A percentile compares a stretch with the other conserved stretches of the same genome.
Conservation (phyloP, 2,797 vertebrate species). For the Girardinus metallicus region DNA sequence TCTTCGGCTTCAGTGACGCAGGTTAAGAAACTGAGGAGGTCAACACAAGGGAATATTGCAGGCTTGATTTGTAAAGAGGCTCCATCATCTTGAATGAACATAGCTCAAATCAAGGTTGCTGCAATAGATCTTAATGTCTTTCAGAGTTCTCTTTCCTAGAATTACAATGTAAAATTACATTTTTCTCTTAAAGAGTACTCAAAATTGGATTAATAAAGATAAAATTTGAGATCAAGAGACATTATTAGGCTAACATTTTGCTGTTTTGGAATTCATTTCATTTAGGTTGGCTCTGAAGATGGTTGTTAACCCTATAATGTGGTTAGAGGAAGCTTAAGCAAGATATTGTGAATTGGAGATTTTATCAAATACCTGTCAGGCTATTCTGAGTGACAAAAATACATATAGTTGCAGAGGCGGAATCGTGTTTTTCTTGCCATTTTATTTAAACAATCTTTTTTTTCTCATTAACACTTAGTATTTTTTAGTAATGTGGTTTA, state of each 20-base stretch:
- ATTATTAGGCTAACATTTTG: not conserved
- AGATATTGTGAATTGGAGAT: not conserved
- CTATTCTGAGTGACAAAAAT: not conserved
- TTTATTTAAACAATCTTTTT: not conserved
- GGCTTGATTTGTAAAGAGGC: constrained; percentile 80
- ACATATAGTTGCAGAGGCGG: not conserved
- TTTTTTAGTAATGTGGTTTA: constrained; percentile 33
- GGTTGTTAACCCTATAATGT: not conserved
- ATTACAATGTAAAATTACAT: not conserved
- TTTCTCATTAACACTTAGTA: not conserved
- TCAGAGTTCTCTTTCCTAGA: not conserved
- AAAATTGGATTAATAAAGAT: not conserved
- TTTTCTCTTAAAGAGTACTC: not conserved
- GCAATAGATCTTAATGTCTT: constrained; percentile 49
- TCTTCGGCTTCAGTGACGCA: constrained; percentile 81
- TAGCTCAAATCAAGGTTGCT: constrained; percentile 6
- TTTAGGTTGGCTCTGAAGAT: not conserved
- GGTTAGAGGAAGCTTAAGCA: not conserved
- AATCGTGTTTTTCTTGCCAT: not conserved
- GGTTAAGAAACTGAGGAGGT: constrained; percentile 77
- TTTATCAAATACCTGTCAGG: not conserved
- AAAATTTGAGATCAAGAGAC: not conserved
- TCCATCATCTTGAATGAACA: constrained; percentile 65
- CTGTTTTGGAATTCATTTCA: not conserved
- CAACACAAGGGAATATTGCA: constrained; percentile 79